Evolutionary conservation across 2,888 invertebrate species (phyloP), one percentile per base, ranked within the genome.

Genomic region (Nezara viridula): DNA sequence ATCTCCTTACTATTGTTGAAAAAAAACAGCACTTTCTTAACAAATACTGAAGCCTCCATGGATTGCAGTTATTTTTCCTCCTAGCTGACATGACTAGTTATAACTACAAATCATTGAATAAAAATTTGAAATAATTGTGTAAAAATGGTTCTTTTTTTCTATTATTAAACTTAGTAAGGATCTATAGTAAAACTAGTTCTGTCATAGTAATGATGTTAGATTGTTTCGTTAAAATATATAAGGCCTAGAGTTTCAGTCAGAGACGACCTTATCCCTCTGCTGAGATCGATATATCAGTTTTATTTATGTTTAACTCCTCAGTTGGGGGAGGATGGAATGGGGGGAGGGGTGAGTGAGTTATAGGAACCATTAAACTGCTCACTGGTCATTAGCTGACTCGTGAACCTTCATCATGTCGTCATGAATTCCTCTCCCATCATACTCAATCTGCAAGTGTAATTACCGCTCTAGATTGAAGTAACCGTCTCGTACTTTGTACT

Each of bases 211-310:
- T n/a, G n/a, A n/a, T n/a, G n/a, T n/a, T n/a, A n/a, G n/a, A n/a
- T n/a, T n/a, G n/a, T n/a, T n/a, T n/a, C 27, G 27, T 16, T 3
- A 16, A 3, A n/a, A 55, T n/a, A 55, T 60, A 60, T 27, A 32
- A 16, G 27, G 19, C 19, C 0, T 37, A 9, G 19, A 2, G 32
- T 73, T 60, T 2, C 7, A 37, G 19, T 21, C 19, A 37, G 32
- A 21, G 32, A 37, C 32, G 66, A 37, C 66, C 66, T 60, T 60
- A 60, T 32, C 66, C 66, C 32, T 37, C 16, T 73, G 19, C 37
- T 73, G 19, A 37, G 19, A 73, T 73, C 66, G 19, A 37, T 73
- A 73, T 37, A 73, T 73, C 66, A 73, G 66, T 73, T 73, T 73
- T 73, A 73, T 73, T 73, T 73, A 73, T 73, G 66, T 37, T 37